phyloP scores from a whole-genome alignment of 1,140 invertebrate genomes.

The Diorhabda elongata region DNA sequence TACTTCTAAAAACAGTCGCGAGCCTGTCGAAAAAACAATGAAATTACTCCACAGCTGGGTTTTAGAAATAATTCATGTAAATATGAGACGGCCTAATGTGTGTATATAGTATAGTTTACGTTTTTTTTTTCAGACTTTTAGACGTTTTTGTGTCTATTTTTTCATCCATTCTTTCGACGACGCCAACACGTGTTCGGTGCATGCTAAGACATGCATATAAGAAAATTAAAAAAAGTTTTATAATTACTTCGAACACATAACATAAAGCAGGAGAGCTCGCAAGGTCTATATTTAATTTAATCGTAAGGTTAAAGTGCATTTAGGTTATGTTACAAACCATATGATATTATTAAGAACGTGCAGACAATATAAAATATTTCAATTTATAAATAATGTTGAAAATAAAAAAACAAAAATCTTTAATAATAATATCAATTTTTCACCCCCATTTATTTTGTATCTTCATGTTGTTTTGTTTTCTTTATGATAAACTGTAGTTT shows the following conservation, averaged over 20 bases:
- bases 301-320: constrained; percentile 14
- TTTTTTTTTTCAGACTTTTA: constrained; percentile 16
- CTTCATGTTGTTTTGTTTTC: no score
- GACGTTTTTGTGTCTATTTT: constrained; percentile 16
- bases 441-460: no score
- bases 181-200: constrained; percentile 20
- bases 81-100: constrained; percentile 21
- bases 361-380: no score
- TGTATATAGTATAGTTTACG: constrained; percentile 21
- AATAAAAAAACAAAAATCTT: no score
- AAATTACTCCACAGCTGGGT: constrained; percentile 21
- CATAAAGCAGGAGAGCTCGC: constrained; percentile 20
- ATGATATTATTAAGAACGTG: no score
- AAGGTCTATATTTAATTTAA: constrained; percentile 17
- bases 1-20: constrained; percentile 33
- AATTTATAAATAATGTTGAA: no score
- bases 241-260: constrained; percentile 11
- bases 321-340: no score
- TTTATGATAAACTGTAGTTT: no score
- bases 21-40: constrained; percentile 22
- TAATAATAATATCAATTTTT: no score
- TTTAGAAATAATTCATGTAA: constrained; percentile 23
- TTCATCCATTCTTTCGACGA: background rate
- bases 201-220: constrained; percentile 9
- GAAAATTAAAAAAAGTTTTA: constrained; percentile 17